Base-by-base conservation (phyloP, 2,797 vertebrate species). In the Cephalopachus bancanus region DNA sequence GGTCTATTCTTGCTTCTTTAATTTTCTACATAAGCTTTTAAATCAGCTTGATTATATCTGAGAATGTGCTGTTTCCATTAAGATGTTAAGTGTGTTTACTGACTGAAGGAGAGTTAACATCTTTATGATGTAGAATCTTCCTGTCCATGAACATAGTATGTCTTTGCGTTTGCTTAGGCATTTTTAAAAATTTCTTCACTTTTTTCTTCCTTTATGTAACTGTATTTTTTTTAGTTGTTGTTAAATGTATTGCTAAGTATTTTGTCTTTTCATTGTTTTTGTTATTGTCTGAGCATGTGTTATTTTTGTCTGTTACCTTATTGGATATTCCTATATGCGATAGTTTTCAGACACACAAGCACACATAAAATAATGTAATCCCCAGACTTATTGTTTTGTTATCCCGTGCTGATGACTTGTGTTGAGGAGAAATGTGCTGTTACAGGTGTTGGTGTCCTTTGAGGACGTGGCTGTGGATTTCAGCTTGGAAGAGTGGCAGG, bases 401-500 rank as follows among this genome's bases (percentile, higher is more conserved):
- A 67, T 55, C 65, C 24, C 16, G 69, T 28, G 28, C 28, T 67
- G 30, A 15, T 67, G 28, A 67, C 65, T 37, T 37, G 37, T 37
- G 37, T 15, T 67, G 65, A n/a, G 75, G 75, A 78, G 75, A 78
- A 49, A 78, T 78, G 3, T n/a, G 28, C 75, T 10, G n/a, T 78
- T 78, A 55, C 51, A 55, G 51, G 75, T 28, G 51, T 55, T 94
- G 37, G 51, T 76, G 8, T 51, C 59, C 9, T 96, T 96, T 89
- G 87, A 95, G 53, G 89, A 96, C 37, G 92, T 96, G 9, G 91
- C 94, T 60, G 87, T 96, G 78, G 81, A 92, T 75, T 97, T 97
- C 62, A 96, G 94, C 59, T 90, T 94, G 75, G 95, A 97, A 37
- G 96, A 97, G 76, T 97, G 97, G 97, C 89, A 87, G 51, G 62